Conservation (phyloP, 2,888 invertebrate genomes). For the Chirona hameri region DNA sequence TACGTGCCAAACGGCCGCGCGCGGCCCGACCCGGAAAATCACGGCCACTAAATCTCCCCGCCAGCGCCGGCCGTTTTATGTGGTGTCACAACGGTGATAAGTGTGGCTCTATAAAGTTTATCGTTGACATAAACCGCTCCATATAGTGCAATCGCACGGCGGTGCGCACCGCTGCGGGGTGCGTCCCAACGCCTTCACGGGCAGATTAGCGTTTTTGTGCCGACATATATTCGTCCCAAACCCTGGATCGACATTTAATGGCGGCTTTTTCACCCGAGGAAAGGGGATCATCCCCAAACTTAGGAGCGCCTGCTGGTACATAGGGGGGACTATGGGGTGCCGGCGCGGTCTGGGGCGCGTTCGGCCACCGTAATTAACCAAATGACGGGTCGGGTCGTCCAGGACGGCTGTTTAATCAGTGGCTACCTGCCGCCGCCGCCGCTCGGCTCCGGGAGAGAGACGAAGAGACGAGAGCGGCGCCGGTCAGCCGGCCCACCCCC, state of each 20-base stretch:
- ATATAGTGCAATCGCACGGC: slow-evolving; percentile 24
- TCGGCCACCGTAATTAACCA: background rate
- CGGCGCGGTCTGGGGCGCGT: background rate
- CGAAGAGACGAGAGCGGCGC: background rate
- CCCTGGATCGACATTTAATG: slow-evolving; percentile 2
- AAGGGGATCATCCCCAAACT: slow-evolving; percentile 12
- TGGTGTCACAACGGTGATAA: slow-evolving; percentile 23
- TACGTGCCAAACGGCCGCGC: background rate
- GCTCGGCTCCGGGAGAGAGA: background rate
- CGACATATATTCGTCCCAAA: background rate
- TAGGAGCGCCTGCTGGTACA: background rate
- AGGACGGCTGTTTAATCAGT: background rate
- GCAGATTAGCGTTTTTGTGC: slow-evolving; percentile 22
- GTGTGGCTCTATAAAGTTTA: slow-evolving; percentile 26
- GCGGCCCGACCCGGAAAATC: background rate
- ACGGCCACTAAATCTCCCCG: background rate
- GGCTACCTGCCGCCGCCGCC: background rate
- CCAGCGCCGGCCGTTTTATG: background rate
- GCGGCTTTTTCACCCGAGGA: slow-evolving; percentile 1
- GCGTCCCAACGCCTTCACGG: background rate
- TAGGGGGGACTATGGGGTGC: background rate
- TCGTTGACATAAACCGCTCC: slow-evolving; percentile 25
- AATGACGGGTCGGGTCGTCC: background rate
- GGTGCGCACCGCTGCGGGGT: background rate
- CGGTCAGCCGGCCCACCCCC: background rate